phyloP scores from a whole-genome alignment of 37 sponge, comb jelly and placozoan species.

The Amphimedon queenslandica region DNA sequence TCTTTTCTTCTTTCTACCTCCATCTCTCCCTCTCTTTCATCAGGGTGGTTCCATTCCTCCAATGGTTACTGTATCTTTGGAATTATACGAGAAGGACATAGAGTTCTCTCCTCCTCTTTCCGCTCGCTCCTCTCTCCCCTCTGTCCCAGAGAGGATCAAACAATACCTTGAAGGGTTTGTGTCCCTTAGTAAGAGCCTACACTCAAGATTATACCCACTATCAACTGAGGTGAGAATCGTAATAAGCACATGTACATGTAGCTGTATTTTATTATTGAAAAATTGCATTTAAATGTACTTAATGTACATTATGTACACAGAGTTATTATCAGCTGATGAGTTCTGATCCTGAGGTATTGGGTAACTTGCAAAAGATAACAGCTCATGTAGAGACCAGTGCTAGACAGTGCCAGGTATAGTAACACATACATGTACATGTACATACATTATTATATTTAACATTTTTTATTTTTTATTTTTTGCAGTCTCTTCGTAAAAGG shows the following conservation, averaged over 20 bases:
- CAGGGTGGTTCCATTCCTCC: slow-evolving; percentile 60
- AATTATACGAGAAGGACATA: slow-evolving; percentile 41
- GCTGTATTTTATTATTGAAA: background rate
- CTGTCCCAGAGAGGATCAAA: slow-evolving; percentile 54
- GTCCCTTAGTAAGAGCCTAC: slow-evolving; percentile 1
- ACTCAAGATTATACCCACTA: too few relatives aligned
- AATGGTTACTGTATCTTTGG: slow-evolving; percentile 60
- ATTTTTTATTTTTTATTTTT: background rate
- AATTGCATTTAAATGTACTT: background rate
- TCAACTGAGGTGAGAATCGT: too few relatives aligned
- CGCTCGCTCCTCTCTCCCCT: slow-evolving; percentile 19
- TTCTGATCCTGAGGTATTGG: slow-evolving; percentile 33
- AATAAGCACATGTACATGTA: too few relatives aligned
- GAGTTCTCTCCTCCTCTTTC: slow-evolving; percentile 62
- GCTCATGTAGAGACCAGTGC: slow-evolving; percentile 68
- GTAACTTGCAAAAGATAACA: slow-evolving; percentile 35
- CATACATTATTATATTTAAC: slow-evolving; percentile 5
- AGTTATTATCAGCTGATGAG: too few relatives aligned
- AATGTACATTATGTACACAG: background rate
- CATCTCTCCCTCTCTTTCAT: background rate
- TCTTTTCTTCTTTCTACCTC: background rate
- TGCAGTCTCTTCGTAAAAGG: slow-evolving; percentile 48
- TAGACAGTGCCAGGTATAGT: slow-evolving; percentile 66
- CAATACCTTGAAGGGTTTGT: slow-evolving; percentile 34
- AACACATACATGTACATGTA: background rate